These are phyloP conservation scores for Stegostoma tigrinum DNA, from an alignment of 2,113 vertebrate genomes.

Conservation along the genomic window DNA sequence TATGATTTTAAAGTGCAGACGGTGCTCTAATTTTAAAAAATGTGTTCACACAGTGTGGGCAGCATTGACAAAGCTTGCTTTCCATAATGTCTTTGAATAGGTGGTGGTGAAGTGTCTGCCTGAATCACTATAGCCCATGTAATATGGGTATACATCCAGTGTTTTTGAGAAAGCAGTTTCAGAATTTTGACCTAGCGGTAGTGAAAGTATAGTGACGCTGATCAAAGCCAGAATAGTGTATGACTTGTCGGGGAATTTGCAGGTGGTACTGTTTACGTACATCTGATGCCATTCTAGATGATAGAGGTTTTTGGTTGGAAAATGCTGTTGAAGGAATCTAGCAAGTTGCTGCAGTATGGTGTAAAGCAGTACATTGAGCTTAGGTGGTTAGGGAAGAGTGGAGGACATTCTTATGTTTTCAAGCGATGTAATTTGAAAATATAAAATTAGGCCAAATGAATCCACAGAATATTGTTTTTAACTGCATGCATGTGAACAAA, in stretches of 20 bases:
- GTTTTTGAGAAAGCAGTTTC: not conserved
- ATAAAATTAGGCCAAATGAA: conserved; percentile 29
- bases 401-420: not conserved
- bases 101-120: too few relatives aligned
- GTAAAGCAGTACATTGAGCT: not conserved
- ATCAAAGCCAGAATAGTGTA: not conserved
- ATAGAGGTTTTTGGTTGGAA: not conserved
- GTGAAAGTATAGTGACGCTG: not conserved
- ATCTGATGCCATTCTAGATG: not conserved
- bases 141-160: not conserved
- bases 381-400: not conserved
- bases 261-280: not conserved
- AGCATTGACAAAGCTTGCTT: not conserved
- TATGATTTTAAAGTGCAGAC: not conserved
- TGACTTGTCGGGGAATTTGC: not conserved
- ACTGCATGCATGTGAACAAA: conserved; percentile 20
- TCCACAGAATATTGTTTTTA: not conserved
- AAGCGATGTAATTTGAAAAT: not conserved
- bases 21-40: not conserved
- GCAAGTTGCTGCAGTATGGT: not conserved
- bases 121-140: not conserved
- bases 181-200: not conserved
- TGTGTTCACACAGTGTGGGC: not conserved
- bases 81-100: not conserved
- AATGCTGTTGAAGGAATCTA: not conserved